Evolutionary conservation across 2,113 vertebrate genomes (phyloP).

Genomic region (Bufo bufo): DNA sequence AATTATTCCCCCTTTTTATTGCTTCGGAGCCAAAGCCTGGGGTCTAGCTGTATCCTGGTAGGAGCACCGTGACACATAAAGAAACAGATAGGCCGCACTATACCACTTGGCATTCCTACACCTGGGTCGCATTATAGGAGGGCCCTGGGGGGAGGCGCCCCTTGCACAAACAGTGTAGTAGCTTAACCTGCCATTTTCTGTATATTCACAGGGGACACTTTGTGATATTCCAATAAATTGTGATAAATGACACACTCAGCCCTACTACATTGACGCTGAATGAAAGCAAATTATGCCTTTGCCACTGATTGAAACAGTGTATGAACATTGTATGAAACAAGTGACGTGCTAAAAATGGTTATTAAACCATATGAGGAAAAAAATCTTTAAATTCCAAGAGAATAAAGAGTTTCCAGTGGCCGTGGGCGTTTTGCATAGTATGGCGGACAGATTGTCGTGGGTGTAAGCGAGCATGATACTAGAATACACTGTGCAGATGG

Average conservation of each 20-base stretch:
- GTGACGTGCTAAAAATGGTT: not conserved
- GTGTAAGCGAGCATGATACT: not conserved
- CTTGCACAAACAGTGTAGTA: not conserved
- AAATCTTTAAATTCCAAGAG: not conserved
- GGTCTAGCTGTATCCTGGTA: no score
- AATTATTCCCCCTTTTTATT: no score
- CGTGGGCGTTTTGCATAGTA: not conserved
- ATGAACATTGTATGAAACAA: not conserved
- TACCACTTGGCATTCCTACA: no score
- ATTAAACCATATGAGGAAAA: not conserved
- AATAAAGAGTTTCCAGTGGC: not conserved
- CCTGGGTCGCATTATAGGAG: no score
- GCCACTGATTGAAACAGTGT: not conserved
- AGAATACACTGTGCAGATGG: conserved; percentile 22
- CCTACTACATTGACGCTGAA: not conserved
- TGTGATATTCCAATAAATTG: not conserved
- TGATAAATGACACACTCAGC: not conserved
- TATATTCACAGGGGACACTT: not conserved
- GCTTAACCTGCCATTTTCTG: not conserved
- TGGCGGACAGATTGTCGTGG: conserved; percentile 14
- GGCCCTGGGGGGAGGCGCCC: no score
- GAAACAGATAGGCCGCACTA: no score
- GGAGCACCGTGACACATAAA: no score
- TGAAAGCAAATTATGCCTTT: not conserved
- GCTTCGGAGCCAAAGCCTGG: no score